phyloP scores from a whole-genome alignment of 2,888 invertebrate species.

The Teleiodes luculella region DNA sequence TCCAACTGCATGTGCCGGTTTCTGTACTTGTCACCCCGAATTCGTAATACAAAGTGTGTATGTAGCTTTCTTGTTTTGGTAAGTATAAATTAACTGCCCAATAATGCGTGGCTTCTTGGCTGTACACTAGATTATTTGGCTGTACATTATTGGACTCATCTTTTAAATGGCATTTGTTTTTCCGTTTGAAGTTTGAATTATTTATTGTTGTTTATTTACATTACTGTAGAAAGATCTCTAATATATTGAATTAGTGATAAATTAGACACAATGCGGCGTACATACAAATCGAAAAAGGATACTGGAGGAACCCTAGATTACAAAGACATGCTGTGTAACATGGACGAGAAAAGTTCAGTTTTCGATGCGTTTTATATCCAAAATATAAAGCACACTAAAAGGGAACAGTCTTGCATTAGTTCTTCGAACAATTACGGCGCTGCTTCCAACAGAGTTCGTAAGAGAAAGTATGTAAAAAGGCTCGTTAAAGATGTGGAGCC shows the following conservation, averaged over 20 bases:
- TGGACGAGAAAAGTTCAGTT: slow-evolving; percentile 55
- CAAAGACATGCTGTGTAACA: slow-evolving; percentile 49
- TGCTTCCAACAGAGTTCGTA: slow-evolving; percentile 54
- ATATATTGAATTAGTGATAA: neutral
- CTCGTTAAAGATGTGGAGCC: slow-evolving; percentile 51
- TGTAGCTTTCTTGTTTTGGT: too few species aligned
- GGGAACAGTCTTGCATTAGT: slow-evolving; percentile 54
- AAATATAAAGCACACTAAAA: slow-evolving; percentile 68
- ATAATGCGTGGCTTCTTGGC: too few species aligned
- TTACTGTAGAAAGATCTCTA: neutral
- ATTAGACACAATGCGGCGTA: slow-evolving; percentile 47
- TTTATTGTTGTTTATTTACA: neutral
- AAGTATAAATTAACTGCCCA: too few species aligned
- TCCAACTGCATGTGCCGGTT: too few species aligned
- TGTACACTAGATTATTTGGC: too few species aligned
- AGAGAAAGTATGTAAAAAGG: slow-evolving; percentile 64
- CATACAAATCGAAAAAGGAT: slow-evolving; percentile 64
- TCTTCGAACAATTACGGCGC: slow-evolving; percentile 40
- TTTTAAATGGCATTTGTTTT: slow-evolving; percentile 13
- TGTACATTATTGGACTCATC: too few species aligned
- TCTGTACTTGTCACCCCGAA: too few species aligned
- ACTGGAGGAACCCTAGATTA: slow-evolving; percentile 47
- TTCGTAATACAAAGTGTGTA: too few species aligned
- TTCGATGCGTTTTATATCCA: slow-evolving; percentile 69
- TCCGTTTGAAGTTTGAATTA: slow-evolving; percentile 16